phyloP scores from a whole-genome alignment of 35 echinoderm and acorn worm species.

The Hemicentrotus pulcherrimus region DNA sequence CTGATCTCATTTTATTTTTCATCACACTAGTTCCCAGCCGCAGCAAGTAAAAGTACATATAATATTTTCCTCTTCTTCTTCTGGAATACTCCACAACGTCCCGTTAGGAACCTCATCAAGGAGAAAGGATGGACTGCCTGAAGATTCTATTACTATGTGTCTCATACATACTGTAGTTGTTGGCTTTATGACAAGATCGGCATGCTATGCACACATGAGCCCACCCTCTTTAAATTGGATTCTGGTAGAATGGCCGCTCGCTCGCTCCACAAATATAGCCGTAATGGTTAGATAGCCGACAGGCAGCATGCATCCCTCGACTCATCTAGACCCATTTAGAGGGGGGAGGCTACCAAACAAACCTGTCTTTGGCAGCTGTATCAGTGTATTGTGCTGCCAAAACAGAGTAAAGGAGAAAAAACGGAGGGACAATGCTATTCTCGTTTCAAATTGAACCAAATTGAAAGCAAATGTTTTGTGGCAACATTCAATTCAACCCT shows the following conservation, averaged over 20 bases:
- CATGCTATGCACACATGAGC: not conserved
- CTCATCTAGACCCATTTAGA: conserved; percentile 35
- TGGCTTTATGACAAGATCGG: not conserved
- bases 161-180: not conserved
- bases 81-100: too few relatives aligned
- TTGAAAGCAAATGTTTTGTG: conserved; percentile 3
- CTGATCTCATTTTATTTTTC: too few relatives aligned
- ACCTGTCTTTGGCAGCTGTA: conserved; percentile 4
- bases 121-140: not conserved
- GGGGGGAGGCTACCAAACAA: conserved; percentile 1
- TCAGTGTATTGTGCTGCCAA: not conserved
- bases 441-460: not conserved
- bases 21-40: too few relatives aligned
- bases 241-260: not conserved
- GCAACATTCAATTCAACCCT: not conserved
- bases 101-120: too few relatives aligned
- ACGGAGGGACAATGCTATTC: not conserved
- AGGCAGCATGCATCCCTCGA: conserved; percentile 8
- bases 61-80: not conserved
- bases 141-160: not conserved
- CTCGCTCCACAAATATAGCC: not conserved
- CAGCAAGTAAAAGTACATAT: not conserved
- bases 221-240: conserved; percentile 26
- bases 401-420: not conserved
- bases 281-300: conserved; percentile 26